phyloP scores from a whole-genome alignment of 2,888 invertebrate genomes.

The Serripes groenlandicus region DNA sequence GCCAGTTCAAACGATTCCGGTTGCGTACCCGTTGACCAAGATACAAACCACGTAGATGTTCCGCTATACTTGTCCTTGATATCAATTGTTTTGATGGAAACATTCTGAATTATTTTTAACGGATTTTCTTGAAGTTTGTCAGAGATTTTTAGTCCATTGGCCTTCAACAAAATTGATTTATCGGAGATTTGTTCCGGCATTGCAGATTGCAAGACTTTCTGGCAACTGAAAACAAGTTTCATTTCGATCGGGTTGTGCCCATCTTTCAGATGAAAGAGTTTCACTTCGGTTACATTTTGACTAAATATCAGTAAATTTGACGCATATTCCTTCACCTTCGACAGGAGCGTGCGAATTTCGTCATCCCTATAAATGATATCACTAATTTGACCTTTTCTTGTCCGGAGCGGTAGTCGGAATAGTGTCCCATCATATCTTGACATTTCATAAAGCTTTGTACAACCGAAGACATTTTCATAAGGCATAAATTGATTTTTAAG shows the following conservation, averaged over 20 bases:
- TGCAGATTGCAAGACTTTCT: neutral
- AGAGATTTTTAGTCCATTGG: neutral
- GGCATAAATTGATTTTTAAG: conserved; percentile 76
- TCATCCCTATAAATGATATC: conserved; percentile 70
- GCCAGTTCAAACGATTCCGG: conserved; percentile 27
- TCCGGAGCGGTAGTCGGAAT: conserved; percentile 84
- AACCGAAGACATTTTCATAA: conserved; percentile 75
- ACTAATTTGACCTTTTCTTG: conserved; percentile 79
- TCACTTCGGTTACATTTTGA: conserved; percentile 78
- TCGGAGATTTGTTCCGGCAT: neutral
- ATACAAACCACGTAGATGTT: conserved; percentile 49
- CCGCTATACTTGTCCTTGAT: neutral
- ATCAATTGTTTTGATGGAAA: neutral
- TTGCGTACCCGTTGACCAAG: conserved; percentile 62
- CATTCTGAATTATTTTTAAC: conserved; percentile 20
- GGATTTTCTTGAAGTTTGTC: neutral
- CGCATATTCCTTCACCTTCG: conserved; percentile 71
- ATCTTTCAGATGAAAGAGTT: conserved; percentile 74
- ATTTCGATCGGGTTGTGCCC: neutral
- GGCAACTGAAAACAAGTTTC: neutral
- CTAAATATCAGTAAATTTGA: conserved; percentile 82
- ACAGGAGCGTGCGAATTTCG: conserved; percentile 76
- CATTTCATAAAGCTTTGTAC: conserved; percentile 43
- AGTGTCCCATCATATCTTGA: conserved; percentile 77
- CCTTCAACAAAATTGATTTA: neutral